phyloP scores from a whole-genome alignment of 2,797 vertebrate species.

The Coracias cyanogaster region DNA sequence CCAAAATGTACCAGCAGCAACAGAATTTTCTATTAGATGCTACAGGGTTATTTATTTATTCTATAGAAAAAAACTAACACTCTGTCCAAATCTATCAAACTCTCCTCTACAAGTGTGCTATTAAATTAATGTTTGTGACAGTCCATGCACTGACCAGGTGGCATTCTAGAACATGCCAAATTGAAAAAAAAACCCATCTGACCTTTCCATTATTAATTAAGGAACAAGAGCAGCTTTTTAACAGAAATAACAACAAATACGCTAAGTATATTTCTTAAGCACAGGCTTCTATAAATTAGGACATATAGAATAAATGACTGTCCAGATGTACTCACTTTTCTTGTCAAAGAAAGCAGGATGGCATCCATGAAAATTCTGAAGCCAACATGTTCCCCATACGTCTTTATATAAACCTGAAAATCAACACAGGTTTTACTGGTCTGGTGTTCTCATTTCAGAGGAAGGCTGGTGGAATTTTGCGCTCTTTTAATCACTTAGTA shows the following conservation, averaged over 20 bases:
- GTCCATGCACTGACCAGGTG: background rate
- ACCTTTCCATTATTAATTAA: background rate
- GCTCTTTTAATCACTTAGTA: background rate
- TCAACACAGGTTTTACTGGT: slow-evolving; percentile 1
- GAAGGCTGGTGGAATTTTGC: background rate
- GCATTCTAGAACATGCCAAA: background rate
- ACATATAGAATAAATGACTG: background rate
- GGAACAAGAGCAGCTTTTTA: background rate
- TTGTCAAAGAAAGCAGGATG: slow-evolving; percentile 92
- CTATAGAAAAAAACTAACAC: background rate
- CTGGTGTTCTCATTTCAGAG: background rate
- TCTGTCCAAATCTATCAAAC: background rate
- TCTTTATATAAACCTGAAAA: slow-evolving; percentile 92
- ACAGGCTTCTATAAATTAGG: background rate
- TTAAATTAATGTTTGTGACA: background rate
- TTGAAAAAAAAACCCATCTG: background rate
- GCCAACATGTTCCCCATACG: slow-evolving; percentile 94
- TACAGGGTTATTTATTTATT: background rate
- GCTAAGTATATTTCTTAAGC: background rate
- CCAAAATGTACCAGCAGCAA: background rate
- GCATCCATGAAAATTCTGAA: slow-evolving; percentile 99
- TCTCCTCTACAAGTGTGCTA: background rate
- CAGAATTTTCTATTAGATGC: background rate
- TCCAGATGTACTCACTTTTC: slow-evolving; percentile 85
- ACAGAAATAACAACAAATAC: background rate